Evolutionary conservation across 2,797 vertebrate genomes (phyloP).

Genomic region (Scyliorhinus canicula): DNA sequence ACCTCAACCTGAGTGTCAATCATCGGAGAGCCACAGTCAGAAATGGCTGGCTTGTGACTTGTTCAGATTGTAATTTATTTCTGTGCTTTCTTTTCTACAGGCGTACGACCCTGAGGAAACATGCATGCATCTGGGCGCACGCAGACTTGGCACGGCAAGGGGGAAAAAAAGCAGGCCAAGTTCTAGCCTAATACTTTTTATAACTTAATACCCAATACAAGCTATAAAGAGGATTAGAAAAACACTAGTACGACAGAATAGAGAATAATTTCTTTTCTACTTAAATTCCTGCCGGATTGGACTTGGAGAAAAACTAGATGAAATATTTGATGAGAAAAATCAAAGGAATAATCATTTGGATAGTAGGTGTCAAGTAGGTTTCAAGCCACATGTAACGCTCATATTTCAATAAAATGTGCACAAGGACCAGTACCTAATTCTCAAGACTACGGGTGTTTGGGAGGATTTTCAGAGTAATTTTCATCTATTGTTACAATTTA

Average conservation of each 20-base stretch:
- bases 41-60: neutral
- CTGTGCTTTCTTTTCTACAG: neutral
- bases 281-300: neutral
- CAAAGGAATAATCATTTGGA: neutral
- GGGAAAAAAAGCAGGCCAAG: neutral
- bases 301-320: neutral
- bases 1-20: neutral
- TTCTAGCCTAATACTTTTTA: neutral
- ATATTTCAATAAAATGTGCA: neutral
- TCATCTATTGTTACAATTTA: too few species aligned
- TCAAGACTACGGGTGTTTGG: neutral
- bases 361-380: neutral
- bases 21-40: neutral
- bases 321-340: neutral
- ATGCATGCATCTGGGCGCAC: neutral
- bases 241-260: neutral
- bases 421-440: neutral
- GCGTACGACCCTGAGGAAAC: neutral
- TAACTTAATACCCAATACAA: neutral
- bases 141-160: neutral
- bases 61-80: neutral
- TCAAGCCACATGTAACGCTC: neutral
- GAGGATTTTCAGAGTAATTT: neutral
- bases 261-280: neutral
- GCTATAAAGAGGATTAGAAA: conserved; percentile 19